A percentile compares a stretch with the other conserved stretches of the same genome.
phyloP scores from a whole-genome alignment of 35 echinoderm and acorn worm species.

The Strongylocentrotus purpuratus region DNA sequence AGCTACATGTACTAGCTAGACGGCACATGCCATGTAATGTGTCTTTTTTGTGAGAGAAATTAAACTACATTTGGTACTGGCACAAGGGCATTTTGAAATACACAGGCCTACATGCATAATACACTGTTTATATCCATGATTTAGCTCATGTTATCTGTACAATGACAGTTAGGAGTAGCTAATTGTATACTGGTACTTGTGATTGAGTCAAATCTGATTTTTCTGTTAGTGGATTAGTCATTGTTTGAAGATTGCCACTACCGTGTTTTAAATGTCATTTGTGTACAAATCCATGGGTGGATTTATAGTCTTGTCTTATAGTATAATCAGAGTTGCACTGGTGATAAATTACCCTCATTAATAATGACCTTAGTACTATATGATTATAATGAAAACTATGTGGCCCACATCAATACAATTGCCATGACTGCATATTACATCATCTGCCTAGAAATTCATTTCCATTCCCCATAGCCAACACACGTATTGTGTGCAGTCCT shows the following conservation, averaged over 20 bases:
- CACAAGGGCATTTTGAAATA: neutral
- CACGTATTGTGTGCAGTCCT: neutral
- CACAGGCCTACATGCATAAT: too few relatives aligned
- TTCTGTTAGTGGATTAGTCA: neutral
- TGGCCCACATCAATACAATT: neutral
- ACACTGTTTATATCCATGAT: too few relatives aligned
- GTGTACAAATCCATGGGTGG: neutral
- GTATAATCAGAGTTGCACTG: too few relatives aligned
- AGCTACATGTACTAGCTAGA: neutral
- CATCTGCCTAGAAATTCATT: neutral
- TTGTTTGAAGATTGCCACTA: neutral
- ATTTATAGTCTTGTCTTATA: neutral
- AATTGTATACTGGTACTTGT: neutral
- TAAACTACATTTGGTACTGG: neutral
- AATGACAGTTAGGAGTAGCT: neutral
- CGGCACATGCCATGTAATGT: neutral
- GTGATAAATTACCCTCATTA: neutral
- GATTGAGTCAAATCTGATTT: neutral
- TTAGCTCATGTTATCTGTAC: too few relatives aligned
- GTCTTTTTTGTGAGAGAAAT: neutral
- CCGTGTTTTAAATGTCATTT: neutral
- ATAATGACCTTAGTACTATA: neutral
- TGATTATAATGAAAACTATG: neutral
- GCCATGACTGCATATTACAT: neutral
- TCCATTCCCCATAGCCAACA: neutral